Evolutionary conservation across 2,113 vertebrate genomes (phyloP), one percentile per base, ranked within the genome.

Genomic region (Mormoops blainvillei): DNA sequence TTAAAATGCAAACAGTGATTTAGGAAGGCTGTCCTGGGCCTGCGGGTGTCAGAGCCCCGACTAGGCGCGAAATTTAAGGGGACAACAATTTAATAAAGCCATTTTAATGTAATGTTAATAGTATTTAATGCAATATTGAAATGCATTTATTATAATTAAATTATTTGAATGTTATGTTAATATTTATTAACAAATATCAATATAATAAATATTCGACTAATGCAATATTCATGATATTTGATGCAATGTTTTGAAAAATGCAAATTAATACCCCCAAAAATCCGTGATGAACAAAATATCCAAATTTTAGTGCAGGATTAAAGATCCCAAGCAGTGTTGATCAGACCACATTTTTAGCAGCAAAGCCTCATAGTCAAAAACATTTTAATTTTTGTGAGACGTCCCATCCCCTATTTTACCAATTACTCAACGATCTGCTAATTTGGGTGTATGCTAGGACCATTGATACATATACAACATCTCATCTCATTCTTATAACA

Each of bases 271-370:
- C 11, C 31, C 31, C 11, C 18, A 36, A 67, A 88, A 56, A 77
- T n/a, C 15, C 31, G 52, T 16, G 8, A 48, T 80, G 54, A 91
- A 61, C 78, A 87, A 94, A 89, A 52, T 65, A 83, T 19, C 24
- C 38, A 86, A 33, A 81, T 73, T 91, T 94, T 89, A 91, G 77
- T 86, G 24, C 45, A 85, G 80, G 26, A 85, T 87, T 96, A 84
- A 90, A 81, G 33, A 87, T 54, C 10, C 22, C 65, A 83, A 50
- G 24, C 10, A 45, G 94, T 73, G 19, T 77, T 88, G 24, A 70
- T 76, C 65, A 93, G 43, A 84, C 18, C 31, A 80, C 22, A 67
- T 91, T 86, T 86, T 92, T 19, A 92, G 58, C 65, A 93, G 18
- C 10, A 84, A 81, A 33, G 0, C 19, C 61, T 6, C 52, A 58